Conservation (phyloP, 2,113 vertebrate genomes). For the Heterotilapia buettikoferi region DNA sequence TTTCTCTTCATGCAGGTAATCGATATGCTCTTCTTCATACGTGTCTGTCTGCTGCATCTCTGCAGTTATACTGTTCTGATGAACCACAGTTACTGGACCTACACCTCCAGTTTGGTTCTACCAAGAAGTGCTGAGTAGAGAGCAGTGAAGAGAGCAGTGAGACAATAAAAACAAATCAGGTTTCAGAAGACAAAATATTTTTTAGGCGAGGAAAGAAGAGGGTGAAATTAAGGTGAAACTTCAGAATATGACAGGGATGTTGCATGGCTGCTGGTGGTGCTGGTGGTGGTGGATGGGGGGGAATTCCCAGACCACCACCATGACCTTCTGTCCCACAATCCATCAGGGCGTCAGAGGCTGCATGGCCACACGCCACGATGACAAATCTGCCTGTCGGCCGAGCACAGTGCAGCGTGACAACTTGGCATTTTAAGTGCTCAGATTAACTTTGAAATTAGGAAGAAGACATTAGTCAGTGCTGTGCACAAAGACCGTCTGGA, state of each 20-base stretch:
- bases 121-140: background rate
- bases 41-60: background rate
- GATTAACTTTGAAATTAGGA: constrained; percentile 8
- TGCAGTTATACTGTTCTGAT: background rate
- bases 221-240: background rate
- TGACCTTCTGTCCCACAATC: constrained; percentile 55
- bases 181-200: background rate
- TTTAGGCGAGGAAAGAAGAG: background rate
- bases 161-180: background rate
- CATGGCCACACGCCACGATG: constrained; percentile 34
- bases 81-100: background rate
- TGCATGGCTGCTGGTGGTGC: background rate
- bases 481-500: background rate
- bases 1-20: accelerated
- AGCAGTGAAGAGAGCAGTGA: background rate
- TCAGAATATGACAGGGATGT: background rate
- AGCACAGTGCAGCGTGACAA: constrained; percentile 25
- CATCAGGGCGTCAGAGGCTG: constrained; percentile 54
- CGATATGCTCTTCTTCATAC: background rate
- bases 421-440: constrained; percentile 47
- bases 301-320: background rate
- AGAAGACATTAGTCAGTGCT: background rate
- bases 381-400: constrained; percentile 62
- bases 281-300: background rate
- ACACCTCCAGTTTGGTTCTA: background rate